These are phyloP conservation scores for Luffia ferchaultella DNA, from an alignment of 2,888 invertebrate genomes.

Conservation along the genomic window DNA sequence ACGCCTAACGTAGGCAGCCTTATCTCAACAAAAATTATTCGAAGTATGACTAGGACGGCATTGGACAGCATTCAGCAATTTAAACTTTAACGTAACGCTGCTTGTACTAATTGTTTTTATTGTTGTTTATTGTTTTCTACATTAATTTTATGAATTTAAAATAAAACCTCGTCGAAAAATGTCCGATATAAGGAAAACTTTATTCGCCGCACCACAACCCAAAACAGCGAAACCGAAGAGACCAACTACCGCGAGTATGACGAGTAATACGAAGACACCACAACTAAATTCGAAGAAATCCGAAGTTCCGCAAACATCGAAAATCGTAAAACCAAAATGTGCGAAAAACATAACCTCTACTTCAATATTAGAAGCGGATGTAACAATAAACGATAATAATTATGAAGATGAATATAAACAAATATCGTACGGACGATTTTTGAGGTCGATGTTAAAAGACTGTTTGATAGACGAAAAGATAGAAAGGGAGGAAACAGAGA, in stretches of 20 bases:
- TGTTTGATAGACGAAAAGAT: conserved; percentile 48
- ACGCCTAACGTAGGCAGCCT: too few relatives aligned
- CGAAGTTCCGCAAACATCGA: conserved; percentile 17
- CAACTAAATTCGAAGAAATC: not conserved
- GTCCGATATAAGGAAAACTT: conserved; percentile 35
- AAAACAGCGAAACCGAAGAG: conserved; percentile 29
- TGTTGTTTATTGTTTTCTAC: too few relatives aligned
- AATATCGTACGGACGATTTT: conserved; percentile 40
- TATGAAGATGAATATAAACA: conserved; percentile 34
- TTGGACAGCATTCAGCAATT: not conserved
- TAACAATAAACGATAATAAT: conserved; percentile 25
- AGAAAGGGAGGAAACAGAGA: conserved; percentile 37
- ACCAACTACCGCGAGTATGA: conserved; percentile 22
- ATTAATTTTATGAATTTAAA: conserved; percentile 5
- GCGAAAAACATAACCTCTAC: conserved; percentile 22
- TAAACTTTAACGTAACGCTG: not conserved
- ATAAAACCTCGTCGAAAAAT: conserved; percentile 18
- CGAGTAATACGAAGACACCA: conserved; percentile 22
- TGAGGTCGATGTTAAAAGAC: conserved; percentile 41
- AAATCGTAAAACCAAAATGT: conserved; percentile 23
- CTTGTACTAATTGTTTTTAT: too few relatives aligned
- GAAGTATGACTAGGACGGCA: conserved; percentile 34
- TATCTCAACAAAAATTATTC: conserved; percentile 25
- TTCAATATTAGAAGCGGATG: conserved; percentile 23
- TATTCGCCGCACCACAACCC: conserved; percentile 23